Conservation (phyloP, 2,113 vertebrate genomes). For the Gnathonemus echidnorhynchus region DNA sequence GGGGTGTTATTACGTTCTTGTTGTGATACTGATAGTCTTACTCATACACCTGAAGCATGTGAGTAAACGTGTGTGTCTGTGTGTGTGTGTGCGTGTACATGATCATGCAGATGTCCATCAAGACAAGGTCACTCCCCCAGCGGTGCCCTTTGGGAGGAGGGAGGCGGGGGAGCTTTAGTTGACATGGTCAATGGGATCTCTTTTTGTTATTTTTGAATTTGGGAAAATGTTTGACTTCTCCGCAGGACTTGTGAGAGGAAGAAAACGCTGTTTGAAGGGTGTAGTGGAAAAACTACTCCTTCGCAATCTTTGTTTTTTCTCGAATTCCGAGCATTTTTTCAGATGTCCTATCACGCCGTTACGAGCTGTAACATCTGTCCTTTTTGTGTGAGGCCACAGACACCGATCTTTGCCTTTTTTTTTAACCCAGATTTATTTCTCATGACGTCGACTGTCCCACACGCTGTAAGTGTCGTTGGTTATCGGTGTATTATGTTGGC, state of each 20-base stretch:
- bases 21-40: constrained; percentile 24
- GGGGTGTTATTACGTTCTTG: not conserved
- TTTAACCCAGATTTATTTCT: not conserved
- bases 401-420: not conserved
- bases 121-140: not conserved
- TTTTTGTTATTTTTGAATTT: constrained; percentile 16
- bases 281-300: not conserved
- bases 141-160: not conserved
- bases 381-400: not conserved
- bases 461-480: not conserved
- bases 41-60: not conserved
- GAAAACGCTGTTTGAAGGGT: not conserved
- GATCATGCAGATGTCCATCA: not conserved
- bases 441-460: not conserved
- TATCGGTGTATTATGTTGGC: not conserved
- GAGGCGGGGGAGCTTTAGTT: not conserved
- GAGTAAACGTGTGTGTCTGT: not conserved
- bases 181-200: not conserved
- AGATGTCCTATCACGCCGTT: not conserved
- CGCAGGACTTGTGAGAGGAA: not conserved
- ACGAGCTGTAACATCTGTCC: not conserved
- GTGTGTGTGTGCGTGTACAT: not conserved
- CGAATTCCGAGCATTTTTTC: not conserved
- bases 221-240: constrained; percentile 1
- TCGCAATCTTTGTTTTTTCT: not conserved